phyloP scores from a whole-genome alignment of 2,113 vertebrate genomes.

The Melanostigma gelatinosum region DNA sequence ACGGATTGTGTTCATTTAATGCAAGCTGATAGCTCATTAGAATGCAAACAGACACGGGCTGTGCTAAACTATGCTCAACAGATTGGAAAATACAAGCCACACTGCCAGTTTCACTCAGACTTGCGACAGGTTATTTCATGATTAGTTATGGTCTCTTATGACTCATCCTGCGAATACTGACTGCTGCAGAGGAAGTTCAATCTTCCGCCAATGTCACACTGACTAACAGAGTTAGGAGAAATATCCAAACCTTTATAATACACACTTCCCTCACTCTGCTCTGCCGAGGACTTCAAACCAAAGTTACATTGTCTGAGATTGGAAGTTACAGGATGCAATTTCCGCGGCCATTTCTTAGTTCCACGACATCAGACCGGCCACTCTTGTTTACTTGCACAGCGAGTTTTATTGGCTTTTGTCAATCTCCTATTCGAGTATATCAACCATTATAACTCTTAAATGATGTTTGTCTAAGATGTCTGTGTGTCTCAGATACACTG shows the following conservation, averaged over 20 bases:
- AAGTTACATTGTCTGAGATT: conserved; percentile 31
- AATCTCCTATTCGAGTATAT: not conserved
- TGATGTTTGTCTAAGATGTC: not conserved
- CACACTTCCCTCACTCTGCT: conserved; percentile 35
- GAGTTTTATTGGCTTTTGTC: conserved; percentile 19
- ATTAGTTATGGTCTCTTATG: conserved; percentile 75
- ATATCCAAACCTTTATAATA: conserved; percentile 54
- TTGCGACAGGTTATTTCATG: conserved; percentile 74
- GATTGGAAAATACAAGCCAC: conserved; percentile 71
- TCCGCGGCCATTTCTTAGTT: conserved; percentile 10
- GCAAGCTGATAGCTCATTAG: conserved; percentile 77
- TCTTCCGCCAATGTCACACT: conserved; percentile 73
- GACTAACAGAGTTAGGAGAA: conserved; percentile 64
- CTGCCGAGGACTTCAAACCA: conserved; percentile 36
- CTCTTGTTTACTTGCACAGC: conserved; percentile 3
- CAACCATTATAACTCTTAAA: not conserved
- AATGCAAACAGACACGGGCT: conserved; percentile 64
- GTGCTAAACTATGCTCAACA: conserved; percentile 70
- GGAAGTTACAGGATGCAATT: conserved; percentile 28
- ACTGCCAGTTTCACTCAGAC: conserved; percentile 66
- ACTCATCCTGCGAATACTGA: conserved; percentile 71
- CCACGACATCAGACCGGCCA: not conserved
- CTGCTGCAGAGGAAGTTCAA: conserved; percentile 66
- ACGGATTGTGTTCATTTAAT: conserved; percentile 71
- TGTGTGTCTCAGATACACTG: not conserved